Percentiles rank a stretch among this genome's conserved stretches.
phyloP scores from a whole-genome alignment of 2,113 vertebrate genomes.

The Mormyrus iriodes region DNA sequence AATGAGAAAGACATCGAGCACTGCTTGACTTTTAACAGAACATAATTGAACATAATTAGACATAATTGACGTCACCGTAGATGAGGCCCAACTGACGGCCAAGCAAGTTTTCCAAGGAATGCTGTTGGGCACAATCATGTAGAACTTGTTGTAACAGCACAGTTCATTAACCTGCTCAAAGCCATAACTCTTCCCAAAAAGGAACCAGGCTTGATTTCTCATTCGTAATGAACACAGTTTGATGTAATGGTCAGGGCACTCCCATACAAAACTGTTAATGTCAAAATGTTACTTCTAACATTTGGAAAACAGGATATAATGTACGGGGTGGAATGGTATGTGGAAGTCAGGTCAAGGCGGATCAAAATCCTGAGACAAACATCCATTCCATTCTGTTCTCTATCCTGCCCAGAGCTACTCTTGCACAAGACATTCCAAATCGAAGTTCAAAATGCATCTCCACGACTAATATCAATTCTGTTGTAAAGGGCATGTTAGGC shows the following conservation, averaged over 20 bases:
- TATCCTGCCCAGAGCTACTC: background rate
- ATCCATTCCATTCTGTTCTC: background rate
- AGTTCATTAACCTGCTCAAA: too few relatives aligned
- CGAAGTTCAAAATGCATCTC: background rate
- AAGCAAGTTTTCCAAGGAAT: background rate
- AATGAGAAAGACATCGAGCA: background rate
- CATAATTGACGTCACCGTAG: background rate
- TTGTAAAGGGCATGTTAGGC: background rate
- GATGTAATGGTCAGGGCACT: background rate
- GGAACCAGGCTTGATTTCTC: slow-evolving; percentile 20
- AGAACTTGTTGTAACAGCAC: background rate
- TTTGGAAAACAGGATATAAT: background rate
- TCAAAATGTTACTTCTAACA: background rate
- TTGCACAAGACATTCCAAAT: background rate
- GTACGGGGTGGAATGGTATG: background rate
- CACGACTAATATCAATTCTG: background rate
- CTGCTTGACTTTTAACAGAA: background rate
- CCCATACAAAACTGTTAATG: background rate
- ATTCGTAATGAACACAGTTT: background rate
- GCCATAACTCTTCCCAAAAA: background rate
- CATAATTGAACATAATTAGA: background rate
- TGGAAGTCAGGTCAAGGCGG: background rate
- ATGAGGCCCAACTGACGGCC: background rate
- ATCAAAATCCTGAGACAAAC: background rate
- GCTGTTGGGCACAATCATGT: background rate